These are phyloP conservation scores for Tryphoninae sp. DNA, from an alignment of 2,888 invertebrate species.

Conservation along the genomic window DNA sequence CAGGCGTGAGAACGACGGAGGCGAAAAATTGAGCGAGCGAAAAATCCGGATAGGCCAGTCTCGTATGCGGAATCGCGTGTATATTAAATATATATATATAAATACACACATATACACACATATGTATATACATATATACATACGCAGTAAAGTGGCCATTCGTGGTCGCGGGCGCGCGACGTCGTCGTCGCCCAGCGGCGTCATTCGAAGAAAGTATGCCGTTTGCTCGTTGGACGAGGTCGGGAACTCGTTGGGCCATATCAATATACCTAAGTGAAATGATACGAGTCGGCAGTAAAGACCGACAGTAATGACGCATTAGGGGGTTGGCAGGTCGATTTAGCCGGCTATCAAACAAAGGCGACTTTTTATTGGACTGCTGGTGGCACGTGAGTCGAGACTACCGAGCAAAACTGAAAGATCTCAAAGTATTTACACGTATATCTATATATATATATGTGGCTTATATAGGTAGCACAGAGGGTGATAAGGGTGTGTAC, in stretches of 20 bases:
- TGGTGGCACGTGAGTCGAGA: constrained; percentile 74
- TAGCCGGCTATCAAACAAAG: constrained; percentile 81
- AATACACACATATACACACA: neutral
- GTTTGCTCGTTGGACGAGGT: constrained; percentile 78
- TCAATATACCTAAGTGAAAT: constrained; percentile 82
- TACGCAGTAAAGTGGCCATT: constrained; percentile 48
- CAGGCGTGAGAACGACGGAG: constrained; percentile 47
- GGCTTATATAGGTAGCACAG: constrained; percentile 20
- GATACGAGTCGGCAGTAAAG: constrained; percentile 81
- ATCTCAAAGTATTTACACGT: constrained; percentile 27
- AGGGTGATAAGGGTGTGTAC: constrained; percentile 18
- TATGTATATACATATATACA: constrained; percentile 5
- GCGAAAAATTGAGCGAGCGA: constrained; percentile 43
- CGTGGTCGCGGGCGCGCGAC: constrained; percentile 45
- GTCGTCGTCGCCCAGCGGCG: constrained; percentile 63
- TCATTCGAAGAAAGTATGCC: constrained; percentile 76
- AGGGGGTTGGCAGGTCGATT: constrained; percentile 81
- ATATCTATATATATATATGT: neutral
- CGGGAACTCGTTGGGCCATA: constrained; percentile 81
- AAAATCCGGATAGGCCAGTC: constrained; percentile 58
- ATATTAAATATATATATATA: constrained; percentile 31
- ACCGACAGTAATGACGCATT: constrained; percentile 82
- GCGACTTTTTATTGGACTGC: constrained; percentile 80
- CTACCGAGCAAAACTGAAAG: constrained; percentile 49
- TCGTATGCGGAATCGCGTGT: constrained; percentile 27